Evolutionary conservation across 2,888 invertebrate species (phyloP), one percentile per base, ranked within the genome.

Genomic region (Ormyrus labotus): DNA sequence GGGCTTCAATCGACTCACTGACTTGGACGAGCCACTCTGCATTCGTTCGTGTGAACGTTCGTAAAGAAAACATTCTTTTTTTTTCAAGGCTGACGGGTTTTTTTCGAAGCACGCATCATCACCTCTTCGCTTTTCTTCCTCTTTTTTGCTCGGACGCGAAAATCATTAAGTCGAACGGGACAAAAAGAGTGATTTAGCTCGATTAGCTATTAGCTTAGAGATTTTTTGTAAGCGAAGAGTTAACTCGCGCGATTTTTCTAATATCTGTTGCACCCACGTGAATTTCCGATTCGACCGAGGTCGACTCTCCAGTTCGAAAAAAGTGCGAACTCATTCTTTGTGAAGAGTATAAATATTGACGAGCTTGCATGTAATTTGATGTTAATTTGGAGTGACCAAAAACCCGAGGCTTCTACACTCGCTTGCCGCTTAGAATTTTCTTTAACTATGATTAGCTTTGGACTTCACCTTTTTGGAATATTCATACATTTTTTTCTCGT

Each of bases 361-460:
- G 75, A 79, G 72, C 58, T 72, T 73, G 72, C 75, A 55, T 57
- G 63, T 55, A 60, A 79, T 81, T 72, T 58, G 57, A 78, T 51
- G 58, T n/a, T 51, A 69, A 77, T 69, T 53, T 13, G n/a, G 11
- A 13, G 3, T 34, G 19, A 63, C 61, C 58, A 55, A 80, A 68
- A 80, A 45, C 34, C 19, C 1, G 19, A 19, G 19, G 19, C 19
- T 19, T 19, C 19, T 19, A 19, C 19, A 1, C 19, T 19, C 1
- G 19, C 19, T 34, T 34, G 34, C 34, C 34, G 34, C 34, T 34
- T 34, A 34, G 34, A 34, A 34, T 34, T 34, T 34, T 34, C 34
- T 34, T 4, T 4, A 34, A 34, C 34, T 34, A 34, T 4, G 34
- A 34, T 4, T 34, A 34, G 34, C 34, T 34, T 4, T 34, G 34